These are phyloP conservation scores for Eugnorisma glareosa DNA, from an alignment of 2,888 invertebrate genomes.

Conservation along the genomic window DNA sequence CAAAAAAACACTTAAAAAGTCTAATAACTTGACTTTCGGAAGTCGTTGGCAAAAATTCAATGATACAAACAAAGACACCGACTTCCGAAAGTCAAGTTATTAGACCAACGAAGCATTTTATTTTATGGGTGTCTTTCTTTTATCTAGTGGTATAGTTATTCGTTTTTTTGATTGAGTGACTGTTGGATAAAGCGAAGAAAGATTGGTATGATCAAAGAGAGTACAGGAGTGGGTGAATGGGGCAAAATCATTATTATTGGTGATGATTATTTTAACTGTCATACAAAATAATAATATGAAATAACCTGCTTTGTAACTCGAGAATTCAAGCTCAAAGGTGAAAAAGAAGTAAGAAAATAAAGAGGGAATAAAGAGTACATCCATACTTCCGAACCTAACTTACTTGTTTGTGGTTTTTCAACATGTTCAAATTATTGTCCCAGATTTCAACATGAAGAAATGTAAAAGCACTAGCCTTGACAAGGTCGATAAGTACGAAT, in stretches of 20 bases:
- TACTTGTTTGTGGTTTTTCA: background rate
- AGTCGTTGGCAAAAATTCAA: too few species aligned
- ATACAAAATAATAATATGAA: background rate
- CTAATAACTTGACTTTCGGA: too few species aligned
- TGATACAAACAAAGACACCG: too few species aligned
- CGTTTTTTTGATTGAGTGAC: too few species aligned
- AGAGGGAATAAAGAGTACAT: background rate
- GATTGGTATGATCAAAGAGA: background rate
- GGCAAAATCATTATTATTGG: background rate
- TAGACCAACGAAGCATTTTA: too few species aligned
- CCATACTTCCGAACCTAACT: background rate
- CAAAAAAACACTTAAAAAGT: too few species aligned
- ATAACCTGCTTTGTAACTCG: background rate
- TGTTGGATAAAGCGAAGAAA: background rate
- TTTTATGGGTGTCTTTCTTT: background rate
- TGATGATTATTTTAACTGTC: background rate
- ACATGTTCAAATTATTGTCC: background rate
- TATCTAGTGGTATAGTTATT: background rate
- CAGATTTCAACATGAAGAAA: background rate
- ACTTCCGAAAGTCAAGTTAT: too few species aligned
- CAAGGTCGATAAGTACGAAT: conserved; percentile 22
- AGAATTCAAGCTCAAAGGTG: background rate
- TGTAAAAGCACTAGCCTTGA: conserved; percentile 17
- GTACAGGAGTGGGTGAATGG: background rate
- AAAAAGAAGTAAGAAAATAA: too few species aligned